Percentiles rank a stretch among this genome's conserved stretches.
phyloP scores from a whole-genome alignment of 2,113 vertebrate genomes.

The Channa maculata region DNA sequence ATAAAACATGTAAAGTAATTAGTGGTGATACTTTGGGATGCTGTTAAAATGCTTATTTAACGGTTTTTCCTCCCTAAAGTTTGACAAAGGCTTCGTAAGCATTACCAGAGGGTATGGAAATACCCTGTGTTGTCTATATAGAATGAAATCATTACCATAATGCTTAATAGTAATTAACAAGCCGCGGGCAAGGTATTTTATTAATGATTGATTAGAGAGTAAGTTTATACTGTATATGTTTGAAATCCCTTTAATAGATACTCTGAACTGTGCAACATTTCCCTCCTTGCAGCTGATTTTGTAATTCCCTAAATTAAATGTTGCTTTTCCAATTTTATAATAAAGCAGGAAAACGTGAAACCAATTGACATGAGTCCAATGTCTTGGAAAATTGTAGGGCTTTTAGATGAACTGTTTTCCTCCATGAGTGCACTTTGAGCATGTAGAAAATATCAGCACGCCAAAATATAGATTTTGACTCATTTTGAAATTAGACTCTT shows the following conservation, averaged over 20 bases:
- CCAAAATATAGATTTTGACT: conserved; percentile 44
- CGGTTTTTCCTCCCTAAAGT: conserved; percentile 42
- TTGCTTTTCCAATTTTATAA: conserved; percentile 4
- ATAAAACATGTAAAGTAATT: conserved; percentile 47
- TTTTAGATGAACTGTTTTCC: conserved; percentile 8
- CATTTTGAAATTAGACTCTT: conserved; percentile 50
- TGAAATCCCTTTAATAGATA: neutral
- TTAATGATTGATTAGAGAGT: conserved; percentile 45
- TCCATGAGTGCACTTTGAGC: neutral
- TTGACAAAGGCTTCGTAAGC: conserved; percentile 47
- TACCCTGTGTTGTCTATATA: conserved; percentile 34
- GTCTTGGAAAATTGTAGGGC: conserved; percentile 8
- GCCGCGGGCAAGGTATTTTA: conserved; percentile 43
- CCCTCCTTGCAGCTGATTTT: neutral
- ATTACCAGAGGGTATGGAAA: conserved; percentile 38
- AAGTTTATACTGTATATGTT: neutral
- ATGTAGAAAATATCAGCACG: neutral
- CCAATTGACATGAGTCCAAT: conserved; percentile 2
- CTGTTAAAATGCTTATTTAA: conserved; percentile 58
- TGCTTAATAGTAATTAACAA: conserved; percentile 46
- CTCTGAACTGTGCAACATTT: conserved; percentile 4
- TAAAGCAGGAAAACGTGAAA: conserved; percentile 12
- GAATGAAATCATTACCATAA: conserved; percentile 45
- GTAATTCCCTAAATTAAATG: neutral
- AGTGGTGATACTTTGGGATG: conserved; percentile 35